These are phyloP conservation scores for Xylocampa areola DNA, from an alignment of 2,888 invertebrate species.

Conservation along the genomic window DNA sequence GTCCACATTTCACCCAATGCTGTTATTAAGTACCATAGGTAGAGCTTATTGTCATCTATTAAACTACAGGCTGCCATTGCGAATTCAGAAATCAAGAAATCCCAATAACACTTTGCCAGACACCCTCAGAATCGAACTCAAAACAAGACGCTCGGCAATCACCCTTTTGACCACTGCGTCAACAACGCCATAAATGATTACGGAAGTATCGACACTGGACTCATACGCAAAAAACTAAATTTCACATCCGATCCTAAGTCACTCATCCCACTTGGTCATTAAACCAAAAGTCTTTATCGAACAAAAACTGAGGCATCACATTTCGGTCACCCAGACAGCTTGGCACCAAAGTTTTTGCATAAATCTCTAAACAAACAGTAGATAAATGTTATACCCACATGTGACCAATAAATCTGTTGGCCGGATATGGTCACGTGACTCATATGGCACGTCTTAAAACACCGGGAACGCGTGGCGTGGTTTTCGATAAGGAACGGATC, in stretches of 20 bases:
- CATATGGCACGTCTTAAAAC: conserved; percentile 33
- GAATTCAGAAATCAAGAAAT: too few species aligned
- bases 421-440: conserved; percentile 79
- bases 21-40: too few species aligned
- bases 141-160: too few species aligned
- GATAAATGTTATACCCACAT: conserved; percentile 62
- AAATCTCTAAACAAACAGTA: conserved; percentile 60
- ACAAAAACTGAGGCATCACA: conserved; percentile 44
- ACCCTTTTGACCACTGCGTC: too few species aligned
- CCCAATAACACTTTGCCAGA: too few species aligned
- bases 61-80: too few species aligned
- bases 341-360: conserved; percentile 81
- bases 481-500: too few species aligned
- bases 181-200: too few species aligned
- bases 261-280: conserved; percentile 24
- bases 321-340: conserved; percentile 71
- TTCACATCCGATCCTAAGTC: not conserved
- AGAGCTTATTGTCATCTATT: too few species aligned
- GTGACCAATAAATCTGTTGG: conserved; percentile 74
- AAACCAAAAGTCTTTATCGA: conserved; percentile 20
- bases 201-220: too few species aligned
- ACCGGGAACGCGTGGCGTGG: conserved; percentile 49
- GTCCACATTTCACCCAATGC: too few species aligned
- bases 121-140: too few species aligned
- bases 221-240: not conserved